Percentiles rank a stretch among this genome's conserved stretches.
phyloP scores from a whole-genome alignment of 2,113 vertebrate species.

The Zosterops japonicus region DNA sequence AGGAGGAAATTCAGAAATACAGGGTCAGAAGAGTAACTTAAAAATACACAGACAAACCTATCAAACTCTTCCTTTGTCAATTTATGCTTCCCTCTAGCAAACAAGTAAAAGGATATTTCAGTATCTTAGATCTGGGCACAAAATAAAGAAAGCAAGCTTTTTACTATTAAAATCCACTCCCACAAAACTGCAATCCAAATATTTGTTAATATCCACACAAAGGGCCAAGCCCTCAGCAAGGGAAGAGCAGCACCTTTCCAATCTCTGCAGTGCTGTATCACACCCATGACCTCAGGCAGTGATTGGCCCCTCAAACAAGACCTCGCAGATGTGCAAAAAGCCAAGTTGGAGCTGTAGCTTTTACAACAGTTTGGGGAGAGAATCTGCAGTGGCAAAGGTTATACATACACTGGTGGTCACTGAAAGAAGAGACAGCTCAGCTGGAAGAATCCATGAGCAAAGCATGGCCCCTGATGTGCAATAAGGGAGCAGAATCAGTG shows the following conservation, averaged over 20 bases:
- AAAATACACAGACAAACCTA: neutral
- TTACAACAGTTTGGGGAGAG: neutral
- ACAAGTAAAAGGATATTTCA: neutral
- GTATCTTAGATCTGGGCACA: neutral
- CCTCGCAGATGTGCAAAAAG: neutral
- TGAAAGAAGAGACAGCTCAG: neutral
- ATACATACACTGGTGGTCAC: fast-evolving
- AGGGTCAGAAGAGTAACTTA: neutral
- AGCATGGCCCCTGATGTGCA: neutral
- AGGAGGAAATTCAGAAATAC: neutral
- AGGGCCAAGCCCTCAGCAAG: neutral
- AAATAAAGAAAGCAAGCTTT: neutral
- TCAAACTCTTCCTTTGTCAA: neutral
- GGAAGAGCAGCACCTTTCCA: neutral
- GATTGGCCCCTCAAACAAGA: neutral
- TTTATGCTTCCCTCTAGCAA: neutral
- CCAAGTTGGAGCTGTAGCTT: neutral
- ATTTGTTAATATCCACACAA: neutral
- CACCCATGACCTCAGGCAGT: fast-evolving
- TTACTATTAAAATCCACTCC: neutral
- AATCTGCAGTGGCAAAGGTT: neutral
- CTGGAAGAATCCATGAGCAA: neutral
- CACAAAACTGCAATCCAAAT: neutral
- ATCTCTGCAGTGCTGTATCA: neutral
- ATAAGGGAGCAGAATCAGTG: neutral